Percentiles rank a stretch among this genome's conserved stretches.
Evolutionary conservation across 2,888 invertebrate species (phyloP).

Genomic region (Cheilosia vulpina): DNA sequence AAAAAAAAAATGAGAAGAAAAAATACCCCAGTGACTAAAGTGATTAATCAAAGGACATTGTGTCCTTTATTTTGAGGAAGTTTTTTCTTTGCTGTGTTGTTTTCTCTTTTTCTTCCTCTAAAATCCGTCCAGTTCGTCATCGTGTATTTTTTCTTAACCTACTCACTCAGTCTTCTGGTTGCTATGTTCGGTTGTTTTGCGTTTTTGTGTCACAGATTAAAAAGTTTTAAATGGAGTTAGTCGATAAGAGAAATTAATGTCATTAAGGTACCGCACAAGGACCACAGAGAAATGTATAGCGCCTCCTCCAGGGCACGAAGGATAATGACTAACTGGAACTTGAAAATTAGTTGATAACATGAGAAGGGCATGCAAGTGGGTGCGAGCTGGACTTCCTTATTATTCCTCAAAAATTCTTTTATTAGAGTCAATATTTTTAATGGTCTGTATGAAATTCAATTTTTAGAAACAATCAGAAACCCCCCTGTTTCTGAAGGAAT

Average conservation of each 20-base stretch:
- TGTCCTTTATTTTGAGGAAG: constrained; percentile 70
- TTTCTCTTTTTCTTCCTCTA: background rate
- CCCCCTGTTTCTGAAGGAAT: too few relatives aligned
- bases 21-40: constrained; percentile 70
- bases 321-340: constrained; percentile 61
- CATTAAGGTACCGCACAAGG: constrained; percentile 68
- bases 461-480: background rate
- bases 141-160: constrained; percentile 58
- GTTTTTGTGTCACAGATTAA: constrained; percentile 74
- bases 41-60: constrained; percentile 74
- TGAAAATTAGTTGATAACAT: constrained; percentile 52
- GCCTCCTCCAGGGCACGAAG: constrained; percentile 43
- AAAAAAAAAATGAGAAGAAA: constrained; percentile 53
- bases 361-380: constrained; percentile 25
- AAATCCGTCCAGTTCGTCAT: constrained; percentile 64
- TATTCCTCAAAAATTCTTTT: constrained; percentile 50
- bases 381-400: constrained; percentile 14
- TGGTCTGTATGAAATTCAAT: constrained; percentile 25
- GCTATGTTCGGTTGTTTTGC: constrained; percentile 43
- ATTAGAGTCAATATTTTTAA: constrained; percentile 47
- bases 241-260: constrained; percentile 75
- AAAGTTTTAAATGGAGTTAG: constrained; percentile 75
- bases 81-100: constrained; percentile 29
- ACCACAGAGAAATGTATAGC: constrained; percentile 16
- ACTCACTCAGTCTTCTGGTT: background rate